phyloP scores from a whole-genome alignment of 2,113 vertebrate species.

The Seriola rivoliana region DNA sequence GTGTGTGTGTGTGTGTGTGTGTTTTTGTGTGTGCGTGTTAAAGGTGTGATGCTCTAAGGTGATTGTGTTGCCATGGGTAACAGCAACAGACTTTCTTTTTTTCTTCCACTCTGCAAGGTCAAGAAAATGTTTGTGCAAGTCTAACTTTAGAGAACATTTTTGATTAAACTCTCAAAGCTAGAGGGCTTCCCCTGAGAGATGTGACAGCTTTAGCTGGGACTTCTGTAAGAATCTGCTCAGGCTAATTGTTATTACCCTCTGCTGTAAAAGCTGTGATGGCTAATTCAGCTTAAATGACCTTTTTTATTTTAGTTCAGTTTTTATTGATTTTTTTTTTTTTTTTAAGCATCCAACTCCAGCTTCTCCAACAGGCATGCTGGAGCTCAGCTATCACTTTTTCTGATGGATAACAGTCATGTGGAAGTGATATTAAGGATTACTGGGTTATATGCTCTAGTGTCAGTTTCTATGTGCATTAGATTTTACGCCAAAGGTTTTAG shows the following conservation, averaged over 20 bases:
- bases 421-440: not conserved
- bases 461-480: not conserved
- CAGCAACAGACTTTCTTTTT: conserved; percentile 2
- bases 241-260: conserved; percentile 1
- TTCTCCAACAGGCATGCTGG: too few species aligned
- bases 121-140: conserved; percentile 11
- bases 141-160: not conserved
- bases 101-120: conserved; percentile 5
- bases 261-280: not conserved
- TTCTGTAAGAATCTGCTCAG: not conserved
- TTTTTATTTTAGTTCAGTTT: not conserved
- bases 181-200: conserved; percentile 10
- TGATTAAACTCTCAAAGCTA: not conserved
- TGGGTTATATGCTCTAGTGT: not conserved
- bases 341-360: too few species aligned
- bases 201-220: not conserved
- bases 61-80: conserved; percentile 57
- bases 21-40: not conserved
- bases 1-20: conserved; percentile 7
- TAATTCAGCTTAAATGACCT: not conserved
- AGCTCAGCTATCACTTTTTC: not conserved
- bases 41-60: conserved; percentile 27
- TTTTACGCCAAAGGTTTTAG: not conserved
- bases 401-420: not conserved
- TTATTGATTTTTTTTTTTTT: not conserved